Evolutionary conservation across 2,888 invertebrate genomes (phyloP).

Genomic region (Meiosimyza decipiens): DNA sequence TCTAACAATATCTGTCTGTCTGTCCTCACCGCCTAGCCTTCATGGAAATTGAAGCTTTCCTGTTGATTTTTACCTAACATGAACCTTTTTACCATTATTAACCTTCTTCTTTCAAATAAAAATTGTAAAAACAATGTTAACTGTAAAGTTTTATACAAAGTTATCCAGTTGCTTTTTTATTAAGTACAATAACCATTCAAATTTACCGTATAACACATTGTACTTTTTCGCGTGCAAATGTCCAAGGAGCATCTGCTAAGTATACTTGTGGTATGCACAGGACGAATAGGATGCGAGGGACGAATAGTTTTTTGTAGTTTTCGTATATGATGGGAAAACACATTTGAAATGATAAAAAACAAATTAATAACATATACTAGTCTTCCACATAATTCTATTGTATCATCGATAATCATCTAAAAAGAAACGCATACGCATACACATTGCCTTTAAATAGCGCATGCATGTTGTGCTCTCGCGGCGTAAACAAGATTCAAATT

Average conservation of each 20-base stretch:
- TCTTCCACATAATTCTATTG: neutral
- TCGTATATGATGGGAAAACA: slow-evolving; percentile 88
- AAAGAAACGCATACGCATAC: slow-evolving; percentile 84
- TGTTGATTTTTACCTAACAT: too few relatives aligned
- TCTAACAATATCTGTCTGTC: too few relatives aligned
- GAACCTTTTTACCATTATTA: too few relatives aligned
- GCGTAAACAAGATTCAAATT: slow-evolving; percentile 72
- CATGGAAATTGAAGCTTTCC: too few relatives aligned
- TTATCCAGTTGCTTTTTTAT: too few relatives aligned
- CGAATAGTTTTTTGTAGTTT: slow-evolving; percentile 81
- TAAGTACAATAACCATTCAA: neutral
- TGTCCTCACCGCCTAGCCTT: too few relatives aligned
- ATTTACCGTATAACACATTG: slow-evolving; percentile 65
- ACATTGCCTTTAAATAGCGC: slow-evolving; percentile 78
- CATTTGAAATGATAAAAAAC: slow-evolving; percentile 68
- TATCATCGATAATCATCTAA: slow-evolving; percentile 71
- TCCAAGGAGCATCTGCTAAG: slow-evolving; percentile 94
- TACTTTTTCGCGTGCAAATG: slow-evolving; percentile 88
- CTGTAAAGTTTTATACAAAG: too few relatives aligned
- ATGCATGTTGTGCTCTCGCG: slow-evolving; percentile 79
- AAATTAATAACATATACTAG: neutral
- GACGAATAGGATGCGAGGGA: slow-evolving; percentile 84
- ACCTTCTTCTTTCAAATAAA: neutral
- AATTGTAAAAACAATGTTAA: neutral
- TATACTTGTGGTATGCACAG: slow-evolving; percentile 84